These are phyloP conservation scores for Ectropis grisescens DNA, from an alignment of 1,140 invertebrate species.

Conservation along the genomic window DNA sequence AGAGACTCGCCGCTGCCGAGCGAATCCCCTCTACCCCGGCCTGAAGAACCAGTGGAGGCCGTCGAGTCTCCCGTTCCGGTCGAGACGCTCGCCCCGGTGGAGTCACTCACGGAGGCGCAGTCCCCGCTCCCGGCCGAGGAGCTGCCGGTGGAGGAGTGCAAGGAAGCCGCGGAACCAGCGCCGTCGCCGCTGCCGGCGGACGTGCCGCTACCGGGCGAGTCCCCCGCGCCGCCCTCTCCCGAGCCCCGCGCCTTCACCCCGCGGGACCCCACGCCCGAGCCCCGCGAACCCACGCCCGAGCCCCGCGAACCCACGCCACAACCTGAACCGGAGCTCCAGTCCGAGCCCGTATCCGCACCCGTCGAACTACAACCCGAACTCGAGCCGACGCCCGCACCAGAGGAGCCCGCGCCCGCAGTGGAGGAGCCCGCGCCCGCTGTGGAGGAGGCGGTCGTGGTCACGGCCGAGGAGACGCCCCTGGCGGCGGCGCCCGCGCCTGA, in stretches of 20 bases:
- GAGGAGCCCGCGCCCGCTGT: too few relatives aligned
- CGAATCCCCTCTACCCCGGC: constrained; percentile 1
- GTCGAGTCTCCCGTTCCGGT: too few relatives aligned
- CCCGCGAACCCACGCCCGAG: too few relatives aligned
- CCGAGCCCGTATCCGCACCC: too few relatives aligned
- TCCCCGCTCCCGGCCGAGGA: constrained; percentile 9
- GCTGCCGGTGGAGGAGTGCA: background rate
- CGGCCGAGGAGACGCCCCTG: background rate
- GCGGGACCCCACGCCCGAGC: too few relatives aligned
- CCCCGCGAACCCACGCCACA: too few relatives aligned
- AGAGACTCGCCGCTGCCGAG: constrained; percentile 11
- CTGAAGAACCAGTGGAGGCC: constrained; percentile 4
- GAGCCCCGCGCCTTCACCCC: background rate
- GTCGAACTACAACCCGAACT: too few relatives aligned
- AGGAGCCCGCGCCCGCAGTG: too few relatives aligned
- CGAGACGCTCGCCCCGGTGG: background rate
- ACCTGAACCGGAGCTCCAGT: too few relatives aligned
- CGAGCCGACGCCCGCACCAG: too few relatives aligned
- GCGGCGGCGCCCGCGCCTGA: constrained; percentile 30
- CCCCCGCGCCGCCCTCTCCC: constrained; percentile 13
- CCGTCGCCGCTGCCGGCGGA: constrained; percentile 11
- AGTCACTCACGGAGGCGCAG: too few relatives aligned
- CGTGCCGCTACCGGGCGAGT: constrained; percentile 17
- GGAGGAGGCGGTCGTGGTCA: too few relatives aligned
- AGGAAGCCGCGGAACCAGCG: background rate